Evolutionary conservation across 2,888 invertebrate species (phyloP), one percentile per base, ranked within the genome.

Genomic region (Phasia obesa): DNA sequence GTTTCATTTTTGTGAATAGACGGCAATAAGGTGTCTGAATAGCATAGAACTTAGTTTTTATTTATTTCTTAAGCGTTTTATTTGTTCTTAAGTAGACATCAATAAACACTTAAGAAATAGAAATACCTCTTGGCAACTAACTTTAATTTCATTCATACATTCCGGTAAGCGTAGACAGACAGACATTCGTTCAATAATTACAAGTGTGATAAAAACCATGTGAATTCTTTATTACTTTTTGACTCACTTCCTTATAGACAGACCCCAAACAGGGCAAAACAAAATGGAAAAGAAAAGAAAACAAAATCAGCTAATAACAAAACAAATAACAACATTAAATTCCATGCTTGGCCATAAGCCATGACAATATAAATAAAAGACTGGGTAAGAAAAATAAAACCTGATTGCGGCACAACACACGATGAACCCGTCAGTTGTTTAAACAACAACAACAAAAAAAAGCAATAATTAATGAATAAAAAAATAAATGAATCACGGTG

Each of bases 181-280:
- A 42, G 17, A 71, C 17, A 19, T 11, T 25, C 42, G 53, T 62
- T 23, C 42, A 42, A 9, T 21, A 44, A 49, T 59, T 49, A 49
- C 11, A 23, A 44, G 21, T 47, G 64, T 47, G 64, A 53, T 55
- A 53, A 76, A 69, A 76, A 23, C 31, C 67, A 76, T 69, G 60
- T 69, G 53, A 77, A 69, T 53, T 44, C 23, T 51, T 49, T 15
- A 13, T 38, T 21, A 53, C 21, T 21, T 35, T n/a, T 31, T 62
- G n/a, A 60, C 42, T 53, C 15, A 70, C 59, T 79, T 79, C 71
- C 78, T 79, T 51, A 25, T 65, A 65, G 51, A 71, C 57, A 59
- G 42, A 73, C 49, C 42, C 44, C 38, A 71, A 47, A 47, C n/a
- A n/a, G n/a, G n/a, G n/a, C n/a, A 15, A 31, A 55, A 19, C n/a